These are phyloP conservation scores for Xestia c-nigrum DNA, from an alignment of 2,888 invertebrate genomes.

Conservation along the genomic window DNA sequence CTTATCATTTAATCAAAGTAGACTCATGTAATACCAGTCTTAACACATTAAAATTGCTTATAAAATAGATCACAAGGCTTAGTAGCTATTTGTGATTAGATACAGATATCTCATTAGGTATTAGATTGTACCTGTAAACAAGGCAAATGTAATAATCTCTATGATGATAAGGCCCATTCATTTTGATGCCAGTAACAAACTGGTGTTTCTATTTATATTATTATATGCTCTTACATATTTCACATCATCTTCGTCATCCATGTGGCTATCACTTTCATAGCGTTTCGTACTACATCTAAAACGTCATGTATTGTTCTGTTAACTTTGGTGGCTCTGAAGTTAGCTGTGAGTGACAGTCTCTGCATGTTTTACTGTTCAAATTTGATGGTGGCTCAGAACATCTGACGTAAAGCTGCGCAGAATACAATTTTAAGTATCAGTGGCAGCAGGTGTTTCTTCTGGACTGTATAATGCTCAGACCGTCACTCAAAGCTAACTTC, in stretches of 20 bases:
- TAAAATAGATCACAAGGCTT: conserved; percentile 35
- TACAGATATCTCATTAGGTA: conserved; percentile 28
- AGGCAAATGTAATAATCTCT: conserved; percentile 5
- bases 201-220: background rate
- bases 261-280: background rate
- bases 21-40: conserved; percentile 8
- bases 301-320: background rate
- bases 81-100: conserved; percentile 43
- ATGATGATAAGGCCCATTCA: conserved; percentile 24
- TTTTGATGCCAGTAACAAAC: conserved; percentile 4
- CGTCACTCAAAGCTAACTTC: too few relatives aligned
- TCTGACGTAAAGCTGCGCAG: too few relatives aligned
- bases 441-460: too few relatives aligned
- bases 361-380: too few relatives aligned
- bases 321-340: too few relatives aligned
- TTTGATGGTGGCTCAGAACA: too few relatives aligned
- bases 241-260: background rate
- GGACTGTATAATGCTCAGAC: too few relatives aligned
- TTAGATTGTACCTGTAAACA: conserved; percentile 22
- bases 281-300: background rate
- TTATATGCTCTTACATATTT: background rate
- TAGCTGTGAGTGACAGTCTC: too few relatives aligned
- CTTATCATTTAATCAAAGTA: conserved; percentile 26
- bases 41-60: conserved; percentile 26
- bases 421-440: too few relatives aligned